phyloP scores from a whole-genome alignment of 2,797 vertebrate species.

The Enteromius thamalakanensis region DNA sequence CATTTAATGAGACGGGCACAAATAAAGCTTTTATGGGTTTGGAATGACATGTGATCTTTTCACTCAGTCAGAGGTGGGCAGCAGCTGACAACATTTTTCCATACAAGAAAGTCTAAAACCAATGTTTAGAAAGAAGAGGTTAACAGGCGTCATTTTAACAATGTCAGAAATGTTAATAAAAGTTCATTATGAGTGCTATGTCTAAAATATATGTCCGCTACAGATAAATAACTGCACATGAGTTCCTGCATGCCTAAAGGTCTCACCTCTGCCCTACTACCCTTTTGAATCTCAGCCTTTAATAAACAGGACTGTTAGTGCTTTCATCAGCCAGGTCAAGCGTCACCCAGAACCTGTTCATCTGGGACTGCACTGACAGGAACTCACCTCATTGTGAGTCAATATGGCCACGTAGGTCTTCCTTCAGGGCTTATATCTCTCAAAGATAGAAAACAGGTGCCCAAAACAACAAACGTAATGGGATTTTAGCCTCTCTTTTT shows the following conservation, averaged over 20 bases:
- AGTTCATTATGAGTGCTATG: constrained; percentile 18
- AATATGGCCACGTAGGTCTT: constrained; percentile 31
- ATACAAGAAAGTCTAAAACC: not conserved
- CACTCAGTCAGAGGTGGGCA: not conserved
- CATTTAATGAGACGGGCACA: too few relatives aligned
- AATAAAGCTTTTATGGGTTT: too few relatives aligned
- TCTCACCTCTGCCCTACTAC: constrained; percentile 27
- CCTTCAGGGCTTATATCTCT: constrained; percentile 40
- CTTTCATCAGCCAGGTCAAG: constrained; percentile 42
- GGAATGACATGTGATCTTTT: too few relatives aligned
- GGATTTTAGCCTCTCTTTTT: constrained; percentile 48
- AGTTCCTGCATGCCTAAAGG: not conserved
- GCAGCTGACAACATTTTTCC: not conserved
- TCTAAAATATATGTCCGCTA: not conserved
- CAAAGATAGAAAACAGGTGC: constrained; percentile 29
- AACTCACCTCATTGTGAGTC: constrained; percentile 32
- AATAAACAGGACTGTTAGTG: constrained; percentile 51
- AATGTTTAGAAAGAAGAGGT: not conserved
- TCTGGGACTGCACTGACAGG: constrained; percentile 30
- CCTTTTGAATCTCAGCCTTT: constrained; percentile 57
- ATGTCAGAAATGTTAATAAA: not conserved
- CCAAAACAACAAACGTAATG: constrained; percentile 45
- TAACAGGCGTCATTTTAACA: not conserved
- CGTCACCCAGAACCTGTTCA: constrained; percentile 32
- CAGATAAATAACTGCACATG: not conserved